phyloP scores from a whole-genome alignment of 2,113 vertebrate species.

The Muscicapa adusta region DNA sequence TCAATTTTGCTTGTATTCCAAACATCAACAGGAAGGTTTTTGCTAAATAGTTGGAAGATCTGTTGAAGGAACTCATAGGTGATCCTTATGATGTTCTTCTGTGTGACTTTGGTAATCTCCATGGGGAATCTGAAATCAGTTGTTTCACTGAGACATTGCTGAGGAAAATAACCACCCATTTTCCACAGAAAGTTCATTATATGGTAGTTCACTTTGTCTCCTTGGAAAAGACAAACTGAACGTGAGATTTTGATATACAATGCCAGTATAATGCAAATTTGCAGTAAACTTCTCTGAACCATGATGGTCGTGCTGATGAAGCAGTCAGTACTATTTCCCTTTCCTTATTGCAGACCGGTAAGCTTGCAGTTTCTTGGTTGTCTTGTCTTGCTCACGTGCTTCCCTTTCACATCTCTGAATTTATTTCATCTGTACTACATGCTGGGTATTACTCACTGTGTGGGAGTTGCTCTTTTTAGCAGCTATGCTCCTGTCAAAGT shows the following conservation, averaged over 20 bases:
- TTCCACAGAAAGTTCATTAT: conserved; percentile 9
- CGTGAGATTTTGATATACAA: not conserved
- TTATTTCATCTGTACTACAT: conserved; percentile 20
- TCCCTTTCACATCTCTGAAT: conserved; percentile 27
- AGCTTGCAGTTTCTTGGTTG: not conserved
- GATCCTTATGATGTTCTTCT: not conserved
- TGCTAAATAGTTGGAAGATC: conserved; percentile 49
- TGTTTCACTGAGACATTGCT: conserved; percentile 15
- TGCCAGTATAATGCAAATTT: not conserved
- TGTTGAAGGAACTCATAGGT: conserved; percentile 21
- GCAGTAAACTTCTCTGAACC: not conserved
- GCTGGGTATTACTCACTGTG: conserved; percentile 21
- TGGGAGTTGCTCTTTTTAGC: not conserved
- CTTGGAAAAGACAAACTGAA: conserved; percentile 14
- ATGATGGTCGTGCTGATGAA: not conserved
- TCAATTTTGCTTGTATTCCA: not conserved
- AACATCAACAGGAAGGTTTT: not conserved
- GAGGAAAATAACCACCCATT: conserved; percentile 1
- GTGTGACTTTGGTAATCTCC: not conserved
- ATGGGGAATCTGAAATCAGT: conserved; percentile 49
- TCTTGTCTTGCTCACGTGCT: not conserved
- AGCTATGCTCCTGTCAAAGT: not conserved
- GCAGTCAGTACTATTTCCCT: not conserved
- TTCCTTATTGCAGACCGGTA: not conserved
- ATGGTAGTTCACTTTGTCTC: not conserved